A percentile compares a stretch with the other conserved stretches of the same genome.
phyloP scores from a whole-genome alignment of 2,113 vertebrate species.

The Eubucco bourcierii region DNA sequence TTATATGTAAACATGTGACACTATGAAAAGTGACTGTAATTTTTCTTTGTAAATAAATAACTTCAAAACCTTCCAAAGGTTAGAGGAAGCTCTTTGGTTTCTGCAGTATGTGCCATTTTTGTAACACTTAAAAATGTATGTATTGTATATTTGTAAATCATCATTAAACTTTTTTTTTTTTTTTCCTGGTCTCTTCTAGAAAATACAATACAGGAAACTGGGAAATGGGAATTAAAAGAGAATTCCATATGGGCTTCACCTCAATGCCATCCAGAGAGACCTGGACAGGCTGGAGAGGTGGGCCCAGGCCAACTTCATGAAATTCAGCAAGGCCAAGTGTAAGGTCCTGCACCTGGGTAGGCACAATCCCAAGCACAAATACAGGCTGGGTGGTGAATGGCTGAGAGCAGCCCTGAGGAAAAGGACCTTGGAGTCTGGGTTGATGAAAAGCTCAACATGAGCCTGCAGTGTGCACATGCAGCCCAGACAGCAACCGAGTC shows the following conservation, averaged over 20 bases:
- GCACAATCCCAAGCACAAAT: no score
- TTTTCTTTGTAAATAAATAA: slow-evolving; percentile 55
- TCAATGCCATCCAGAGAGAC: no score
- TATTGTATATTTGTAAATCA: slow-evolving; percentile 66
- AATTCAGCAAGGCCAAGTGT: no score
- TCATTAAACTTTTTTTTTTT: slow-evolving; percentile 45
- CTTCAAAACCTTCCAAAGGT: background rate
- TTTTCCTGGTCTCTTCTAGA: background rate
- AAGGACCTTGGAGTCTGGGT: no score
- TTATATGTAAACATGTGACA: slow-evolving; percentile 41
- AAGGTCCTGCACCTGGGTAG: no score
- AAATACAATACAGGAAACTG: background rate
- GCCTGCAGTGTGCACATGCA: no score
- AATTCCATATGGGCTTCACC: background rate
- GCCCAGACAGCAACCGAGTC: no score
- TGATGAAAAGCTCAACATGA: no score
- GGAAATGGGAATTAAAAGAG: background rate
- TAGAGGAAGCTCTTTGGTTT: slow-evolving; percentile 8
- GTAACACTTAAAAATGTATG: slow-evolving; percentile 48
- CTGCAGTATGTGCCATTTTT: background rate
- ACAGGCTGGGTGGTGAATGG: no score
- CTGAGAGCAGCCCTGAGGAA: no score
- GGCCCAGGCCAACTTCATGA: no score
- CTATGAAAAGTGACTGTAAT: slow-evolving; percentile 42
- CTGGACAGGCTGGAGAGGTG: no score